Base-by-base conservation (phyloP, 2,113 vertebrate species). In the Tauraco erythrolophus region DNA sequence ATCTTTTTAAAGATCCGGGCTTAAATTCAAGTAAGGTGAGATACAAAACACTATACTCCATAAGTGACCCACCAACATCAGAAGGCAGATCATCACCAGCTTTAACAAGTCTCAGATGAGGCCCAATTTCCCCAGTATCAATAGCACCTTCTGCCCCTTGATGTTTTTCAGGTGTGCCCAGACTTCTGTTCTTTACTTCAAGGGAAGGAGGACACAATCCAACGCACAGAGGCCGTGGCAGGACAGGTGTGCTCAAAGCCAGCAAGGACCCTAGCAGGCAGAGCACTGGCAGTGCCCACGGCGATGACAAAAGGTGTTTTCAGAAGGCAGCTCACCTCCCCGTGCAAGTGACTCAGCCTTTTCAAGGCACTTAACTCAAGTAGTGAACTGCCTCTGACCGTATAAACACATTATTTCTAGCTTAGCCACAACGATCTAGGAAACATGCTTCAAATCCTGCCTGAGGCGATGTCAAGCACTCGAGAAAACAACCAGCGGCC, bases 401-500 rank as follows among this genome's bases (percentile, higher is more conserved):
- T 43, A 22, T 28, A 71, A 84, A 77, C 2, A 24, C 50, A 21
- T 89, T 30, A 39, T 62, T 50, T 19, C 78, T 3, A 82, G 53
- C 77, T 89, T 12, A 53, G 93, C 61, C 11, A 2, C 14, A 3
- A 68, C 58, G 62, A 65, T 41, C 25, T 66, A 90, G 71, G 90
- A 72, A 91, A 56, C 3, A 0, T 0, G n/a, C 71, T 64, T 19
- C 48, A 13, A 22, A 41, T 0, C 28, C 65, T 79, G 56, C 80
- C 80, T 1, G 2, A 3, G 69, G 78, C 62, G 39, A 33, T 7
- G 11, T 6, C 14, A 25, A 7, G 22, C 33, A 19, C 37, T 15
- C 2, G 0, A 35, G 64, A 24, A 30, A 66, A 14, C 0, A 0
- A 58, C 1, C 58, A 4, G 39, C 1, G 35, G 39, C 70, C 53